Evolutionary conservation across 2,113 vertebrate species (phyloP).

Genomic region (Salvelinus sp.): DNA sequence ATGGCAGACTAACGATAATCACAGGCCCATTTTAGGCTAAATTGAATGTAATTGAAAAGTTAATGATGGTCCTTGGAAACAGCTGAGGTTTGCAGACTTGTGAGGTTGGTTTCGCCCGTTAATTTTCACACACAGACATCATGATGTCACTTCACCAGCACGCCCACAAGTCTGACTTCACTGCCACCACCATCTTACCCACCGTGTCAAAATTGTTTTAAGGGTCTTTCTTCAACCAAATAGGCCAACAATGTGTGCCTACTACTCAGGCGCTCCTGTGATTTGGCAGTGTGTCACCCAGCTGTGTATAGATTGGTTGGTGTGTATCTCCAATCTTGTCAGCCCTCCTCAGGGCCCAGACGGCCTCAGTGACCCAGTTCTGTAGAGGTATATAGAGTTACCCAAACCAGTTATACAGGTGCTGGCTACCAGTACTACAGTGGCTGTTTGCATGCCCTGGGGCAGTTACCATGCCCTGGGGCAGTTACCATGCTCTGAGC

Average conservation of each 20-base stretch:
- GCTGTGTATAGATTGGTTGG: no score
- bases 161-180: no score
- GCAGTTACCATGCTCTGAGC: no score
- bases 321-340: no score
- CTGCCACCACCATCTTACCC: neutral
- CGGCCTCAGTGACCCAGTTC: neutral
- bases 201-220: neutral
- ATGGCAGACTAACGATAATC: neutral
- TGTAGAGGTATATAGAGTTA: neutral
- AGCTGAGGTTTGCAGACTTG: neutral
- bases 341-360: neutral
- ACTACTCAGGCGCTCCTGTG: no score
- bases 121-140: neutral
- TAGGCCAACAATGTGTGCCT: no score
- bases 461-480: no score
- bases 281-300: no score
- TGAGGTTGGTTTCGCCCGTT: neutral
- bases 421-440: no score
- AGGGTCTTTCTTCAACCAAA: no score
- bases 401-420: no score
- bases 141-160: neutral
- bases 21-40: neutral
- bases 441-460: no score
- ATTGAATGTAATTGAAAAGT: neutral
- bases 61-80: conserved; percentile 4